Base-by-base conservation (phyloP, 2,888 invertebrate genomes). In the Machimus rusticus region DNA sequence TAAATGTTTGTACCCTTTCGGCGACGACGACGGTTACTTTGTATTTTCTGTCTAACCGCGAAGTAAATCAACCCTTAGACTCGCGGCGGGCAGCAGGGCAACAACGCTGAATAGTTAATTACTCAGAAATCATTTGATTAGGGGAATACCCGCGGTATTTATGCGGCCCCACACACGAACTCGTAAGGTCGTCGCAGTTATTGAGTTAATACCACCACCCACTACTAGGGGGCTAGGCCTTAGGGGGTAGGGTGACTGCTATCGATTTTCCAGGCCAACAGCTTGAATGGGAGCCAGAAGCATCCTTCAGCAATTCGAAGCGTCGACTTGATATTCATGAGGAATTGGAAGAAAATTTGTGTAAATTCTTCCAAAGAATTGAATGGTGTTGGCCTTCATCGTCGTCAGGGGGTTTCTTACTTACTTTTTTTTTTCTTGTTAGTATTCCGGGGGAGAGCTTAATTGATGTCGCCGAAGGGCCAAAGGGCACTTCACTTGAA, bases 91-190 rank as follows among this genome's bases (percentile, higher is more conserved):
- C 31, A 19, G 8, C 14, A 57, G 37, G 55, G 34, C 74, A 74
- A 12, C 76, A n/a, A 12, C 57, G 82, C 55, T 82, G 82, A 82
- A 82, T 82, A 66, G 39, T 39, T 82, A 82, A 82, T 82, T 82
- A 82, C 82, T 66, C 66, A 82, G 66, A 66, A 82, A 57, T 82
- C 82, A 82, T 57, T 82, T 82, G 66, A 82, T 82, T 82, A 57
- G 82, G 82, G 57, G 37, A 51, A 28, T 55, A 81, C 34, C 34
- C 57, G 23, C 31, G 57, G 3, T 66, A 79, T 79, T 79, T 79
- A 51, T 79, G 51, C 79, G 66, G 23, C 28, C 14, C 28, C 3
- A 55, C 19, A 66, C 79, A 79, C 79, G 51, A 79, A 79, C 31
- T 79, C 6, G 79, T 79, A 16, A 31, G 78, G 78, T 78, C 12